Base-by-base conservation (phyloP, 2,797 vertebrate species). In the Steatocranus sp. region DNA sequence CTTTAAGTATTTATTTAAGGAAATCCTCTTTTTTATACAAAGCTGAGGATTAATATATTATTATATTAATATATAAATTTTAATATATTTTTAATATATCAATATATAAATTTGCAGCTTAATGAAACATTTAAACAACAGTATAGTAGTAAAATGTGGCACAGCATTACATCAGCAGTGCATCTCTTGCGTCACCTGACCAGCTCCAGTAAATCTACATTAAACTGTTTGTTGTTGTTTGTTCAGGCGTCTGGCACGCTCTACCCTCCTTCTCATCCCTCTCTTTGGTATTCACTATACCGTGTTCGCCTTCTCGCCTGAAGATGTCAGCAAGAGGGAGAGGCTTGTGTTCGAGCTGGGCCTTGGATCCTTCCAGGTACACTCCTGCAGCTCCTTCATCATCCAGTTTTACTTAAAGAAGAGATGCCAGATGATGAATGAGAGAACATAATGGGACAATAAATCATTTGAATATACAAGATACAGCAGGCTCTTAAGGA, bases 271-370 rank as follows among this genome's bases (percentile, higher is more conserved):
- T 88, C 97, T 99, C 91, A 99, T 99, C 92, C 99, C 99, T 1
- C 93, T 99, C 68, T 99, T 99, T 36, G 98, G 99, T 83, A 99
- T 99, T 91, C 98, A 99, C 95, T 99, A 99, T 96, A 99, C 98
- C 0, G 98, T 99, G 54, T 99, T 99, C 50, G 98, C 99, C 92
- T 99, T 99, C 94, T 99, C 98, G 30, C 99, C 99, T 1, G 98
- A 99, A 94, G 97, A 99, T 1, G 97, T 99, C 94, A 99, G 98
- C 93, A 98, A 99, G 94, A 89, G 97, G 85, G 99, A 99, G 94
- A 96, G 99, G 50, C 97, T 99, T 58, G 98, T 99, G 75, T 99
- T 99, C 87, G 99, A 99, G 81, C 91, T 99, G 90, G 99, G 99
- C 75, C 97, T 99, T 46, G 99, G 99, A 80, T 99, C 99, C 66